Base-by-base conservation (phyloP, 2,888 invertebrate species). In the Synanthedon andrenaeformis region DNA sequence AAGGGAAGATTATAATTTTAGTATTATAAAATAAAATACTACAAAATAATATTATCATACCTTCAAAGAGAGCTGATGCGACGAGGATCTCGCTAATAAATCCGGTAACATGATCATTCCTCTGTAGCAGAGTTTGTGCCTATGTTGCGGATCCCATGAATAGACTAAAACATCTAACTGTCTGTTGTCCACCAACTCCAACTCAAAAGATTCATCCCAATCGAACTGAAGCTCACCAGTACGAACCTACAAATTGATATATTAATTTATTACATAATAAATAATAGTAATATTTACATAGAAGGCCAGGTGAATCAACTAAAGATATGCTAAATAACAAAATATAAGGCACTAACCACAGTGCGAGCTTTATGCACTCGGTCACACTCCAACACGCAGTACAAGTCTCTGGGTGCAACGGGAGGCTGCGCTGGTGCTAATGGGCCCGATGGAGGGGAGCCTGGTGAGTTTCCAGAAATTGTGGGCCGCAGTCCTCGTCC, bases 131-230 rank as follows among this genome's bases (percentile, higher is more conserved):
- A 98, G 90, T 77, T 97, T 96, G 87, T 98, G 99, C 67, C 99
- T 91, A 74, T 96, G 96, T 78, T 98, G 98, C 1, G 98, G 98
- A 87, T 99, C 99, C 99, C 99, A 99, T 6, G 97, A 98, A 84
- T 99, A 99, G 52, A 99, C 96, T 62, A 99, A 90, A 61, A 99
- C 94, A 72, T 99, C 98, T 62, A 99, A 88, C 78, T 98, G 97
- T 66, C 95, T 92, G 72, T 97, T 97, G 70, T 96, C 95, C 49
- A 98, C 96, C 58, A 99, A 89, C 74, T 99, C 99, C 67, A 99
- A 88, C 76, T 99, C 99, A 74, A 99, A 99, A 13, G 97, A 96
- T 79, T 99, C 99, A 74, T 99, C 98, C 99, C 99, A 99, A 82
- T 99, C 98, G 79, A 98, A 99, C 74, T 97, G 96, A 51, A 98